These are phyloP conservation scores for Ammodramus savannarum DNA, from an alignment of 2,113 vertebrate genomes.

Conservation along the genomic window DNA sequence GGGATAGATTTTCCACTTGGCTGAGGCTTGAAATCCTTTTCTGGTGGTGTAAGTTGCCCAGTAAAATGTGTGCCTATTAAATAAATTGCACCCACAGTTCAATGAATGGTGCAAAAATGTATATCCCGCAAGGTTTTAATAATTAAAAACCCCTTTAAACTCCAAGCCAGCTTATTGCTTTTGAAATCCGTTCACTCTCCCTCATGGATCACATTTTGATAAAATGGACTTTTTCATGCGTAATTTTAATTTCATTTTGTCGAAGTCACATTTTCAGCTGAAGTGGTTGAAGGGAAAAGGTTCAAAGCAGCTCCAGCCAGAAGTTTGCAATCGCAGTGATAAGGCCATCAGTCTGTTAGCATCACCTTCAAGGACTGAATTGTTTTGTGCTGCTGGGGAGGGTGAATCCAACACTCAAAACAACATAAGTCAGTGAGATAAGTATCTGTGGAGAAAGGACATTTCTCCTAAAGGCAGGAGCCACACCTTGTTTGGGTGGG, in stretches of 20 bases:
- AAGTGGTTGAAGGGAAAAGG: not conserved
- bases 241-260: constrained; percentile 41
- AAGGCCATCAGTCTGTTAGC: not conserved
- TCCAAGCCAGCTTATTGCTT: constrained; percentile 7
- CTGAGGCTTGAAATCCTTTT: constrained; percentile 51
- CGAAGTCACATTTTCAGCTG: not conserved
- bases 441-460: not conserved
- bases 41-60: not conserved
- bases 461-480: not conserved
- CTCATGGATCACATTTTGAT: constrained; percentile 1
- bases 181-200: constrained; percentile 6
- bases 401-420: not conserved
- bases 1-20: constrained; percentile 62
- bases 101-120: constrained; percentile 41
- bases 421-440: not conserved
- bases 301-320: not conserved
- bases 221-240: not conserved
- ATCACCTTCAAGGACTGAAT: constrained; percentile 21
- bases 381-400: not conserved
- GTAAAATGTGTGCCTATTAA: constrained; percentile 49
- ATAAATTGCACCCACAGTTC: constrained; percentile 44
- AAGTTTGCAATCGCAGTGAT: not conserved
- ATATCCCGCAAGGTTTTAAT: constrained; percentile 33
- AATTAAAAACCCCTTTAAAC: constrained; percentile 33
- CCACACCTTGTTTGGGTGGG: not conserved